Evolutionary conservation across 2,797 vertebrate genomes (phyloP).

Genomic region (Pterois miles): DNA sequence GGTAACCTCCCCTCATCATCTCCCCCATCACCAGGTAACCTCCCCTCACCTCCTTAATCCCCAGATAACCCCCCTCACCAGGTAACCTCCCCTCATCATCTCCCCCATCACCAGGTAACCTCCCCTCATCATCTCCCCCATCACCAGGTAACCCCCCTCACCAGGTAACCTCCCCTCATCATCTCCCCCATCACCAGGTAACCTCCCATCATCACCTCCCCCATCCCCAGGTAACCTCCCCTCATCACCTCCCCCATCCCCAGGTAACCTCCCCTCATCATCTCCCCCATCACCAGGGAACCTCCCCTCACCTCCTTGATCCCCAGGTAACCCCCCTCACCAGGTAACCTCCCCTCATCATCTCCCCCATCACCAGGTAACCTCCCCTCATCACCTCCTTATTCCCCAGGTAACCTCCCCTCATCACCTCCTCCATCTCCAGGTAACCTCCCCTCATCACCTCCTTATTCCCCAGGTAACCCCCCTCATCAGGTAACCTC

Average conservation of each 20-base stretch:
- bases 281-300: background rate
- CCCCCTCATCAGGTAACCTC: background rate
- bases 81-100: too few relatives aligned
- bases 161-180: background rate
- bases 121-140: background rate
- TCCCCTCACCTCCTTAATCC: background rate
- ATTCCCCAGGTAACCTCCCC: too few relatives aligned
- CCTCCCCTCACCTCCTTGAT: background rate
- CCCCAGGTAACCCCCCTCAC: too few relatives aligned
- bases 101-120: background rate
- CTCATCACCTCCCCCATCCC: background rate
- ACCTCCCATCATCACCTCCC: background rate
- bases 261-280: background rate
- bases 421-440: too few relatives aligned
- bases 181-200: background rate
- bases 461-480: fast-evolving
- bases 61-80: too few relatives aligned
- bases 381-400: too few relatives aligned
- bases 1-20: background rate
- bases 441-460: too few relatives aligned
- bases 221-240: background rate
- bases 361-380: too few relatives aligned
- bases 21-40: background rate
- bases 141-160: background rate
- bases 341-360: too few relatives aligned